A percentile compares a stretch with the other conserved stretches of the same genome.
These are phyloP conservation scores for Leucosticte australis DNA, from an alignment of 2,113 vertebrate genomes.

Conservation along the genomic window DNA sequence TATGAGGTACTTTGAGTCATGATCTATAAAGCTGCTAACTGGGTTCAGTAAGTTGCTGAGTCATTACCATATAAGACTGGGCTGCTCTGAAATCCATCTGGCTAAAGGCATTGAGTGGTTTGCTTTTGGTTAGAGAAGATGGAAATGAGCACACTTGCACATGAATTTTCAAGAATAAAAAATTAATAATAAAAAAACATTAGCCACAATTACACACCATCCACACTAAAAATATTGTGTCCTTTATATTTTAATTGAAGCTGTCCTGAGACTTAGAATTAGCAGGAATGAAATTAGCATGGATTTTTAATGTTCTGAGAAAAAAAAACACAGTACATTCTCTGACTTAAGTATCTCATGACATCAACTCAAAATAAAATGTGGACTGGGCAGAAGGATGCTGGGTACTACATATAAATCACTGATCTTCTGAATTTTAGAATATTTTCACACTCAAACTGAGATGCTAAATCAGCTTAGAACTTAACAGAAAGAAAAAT, in stretches of 20 bases:
- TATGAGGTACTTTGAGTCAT: conserved; percentile 28
- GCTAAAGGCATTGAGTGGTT: conserved; percentile 27
- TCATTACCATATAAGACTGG: conserved; percentile 58
- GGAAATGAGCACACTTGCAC: not conserved
- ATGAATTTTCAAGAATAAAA: conserved; percentile 13
- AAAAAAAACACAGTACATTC: not conserved
- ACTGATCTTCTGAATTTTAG: not conserved
- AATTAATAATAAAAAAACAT: conserved; percentile 25
- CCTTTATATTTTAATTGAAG: conserved; percentile 60
- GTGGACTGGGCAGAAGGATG: not conserved
- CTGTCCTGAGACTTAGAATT: not conserved
- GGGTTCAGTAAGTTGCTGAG: conserved; percentile 68
- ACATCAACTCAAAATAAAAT: conserved; percentile 1
- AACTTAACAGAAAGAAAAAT: not conserved
- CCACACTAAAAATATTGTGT: conserved; percentile 12
- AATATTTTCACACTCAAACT: conserved; percentile 24
- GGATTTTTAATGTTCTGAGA: not conserved
- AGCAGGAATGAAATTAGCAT: not conserved
- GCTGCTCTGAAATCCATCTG: conserved; percentile 36
- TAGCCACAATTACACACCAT: conserved; percentile 4
- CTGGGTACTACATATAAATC: not conserved
- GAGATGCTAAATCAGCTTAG: not conserved
- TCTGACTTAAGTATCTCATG: not conserved
- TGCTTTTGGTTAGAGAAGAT: conserved; percentile 35
- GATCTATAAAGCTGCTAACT: conserved; percentile 63